These are phyloP conservation scores for Zeugodacus cucurbitae DNA, from an alignment of 1,140 invertebrate species.

Conservation along the genomic window DNA sequence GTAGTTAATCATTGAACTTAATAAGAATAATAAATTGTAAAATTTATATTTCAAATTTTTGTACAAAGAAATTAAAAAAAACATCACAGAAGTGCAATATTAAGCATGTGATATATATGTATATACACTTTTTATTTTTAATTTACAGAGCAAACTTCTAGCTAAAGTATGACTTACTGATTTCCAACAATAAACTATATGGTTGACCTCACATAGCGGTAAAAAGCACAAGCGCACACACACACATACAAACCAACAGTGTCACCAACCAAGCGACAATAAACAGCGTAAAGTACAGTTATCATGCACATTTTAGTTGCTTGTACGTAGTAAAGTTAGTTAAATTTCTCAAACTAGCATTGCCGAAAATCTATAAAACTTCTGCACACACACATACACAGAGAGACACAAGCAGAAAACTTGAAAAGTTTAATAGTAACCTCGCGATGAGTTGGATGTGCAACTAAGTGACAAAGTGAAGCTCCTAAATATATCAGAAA, in stretches of 20 bases:
- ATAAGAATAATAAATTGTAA: too few relatives aligned
- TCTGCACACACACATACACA: background rate
- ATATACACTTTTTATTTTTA: background rate
- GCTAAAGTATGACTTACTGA: background rate
- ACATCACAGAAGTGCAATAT: background rate
- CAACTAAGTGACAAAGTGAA: constrained; percentile 16
- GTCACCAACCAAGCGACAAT: background rate
- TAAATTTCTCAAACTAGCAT: background rate
- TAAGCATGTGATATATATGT: background rate
- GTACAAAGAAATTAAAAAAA: too few relatives aligned
- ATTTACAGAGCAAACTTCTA: background rate
- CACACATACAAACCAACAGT: background rate
- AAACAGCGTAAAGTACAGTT: background rate
- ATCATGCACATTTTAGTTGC: constrained; percentile 8
- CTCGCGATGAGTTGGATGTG: background rate
- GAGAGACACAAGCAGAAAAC: background rate
- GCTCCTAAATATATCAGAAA: constrained; percentile 33
- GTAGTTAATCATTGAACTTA: too few relatives aligned
- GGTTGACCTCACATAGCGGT: background rate
- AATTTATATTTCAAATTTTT: too few relatives aligned
- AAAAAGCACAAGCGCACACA: background rate
- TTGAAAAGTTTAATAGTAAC: constrained; percentile 13
- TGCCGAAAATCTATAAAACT: constrained; percentile 22
- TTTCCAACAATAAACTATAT: background rate
- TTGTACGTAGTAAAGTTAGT: background rate